phyloP scores from a whole-genome alignment of 2,113 vertebrate species.

The Erpornis zantholeuca region DNA sequence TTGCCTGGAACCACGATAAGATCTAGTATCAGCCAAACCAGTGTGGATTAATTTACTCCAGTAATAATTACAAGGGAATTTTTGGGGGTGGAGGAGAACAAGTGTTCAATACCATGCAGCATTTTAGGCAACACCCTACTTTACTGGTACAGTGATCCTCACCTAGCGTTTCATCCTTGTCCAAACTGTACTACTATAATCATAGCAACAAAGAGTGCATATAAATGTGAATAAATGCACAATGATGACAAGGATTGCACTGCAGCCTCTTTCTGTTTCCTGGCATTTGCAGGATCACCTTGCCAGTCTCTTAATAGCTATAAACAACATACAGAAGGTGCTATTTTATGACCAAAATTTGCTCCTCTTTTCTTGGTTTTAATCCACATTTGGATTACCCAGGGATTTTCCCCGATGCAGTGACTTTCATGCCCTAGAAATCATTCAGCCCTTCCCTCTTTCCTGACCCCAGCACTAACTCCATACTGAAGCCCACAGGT shows the following conservation, averaged over 20 bases:
- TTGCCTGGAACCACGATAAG: constrained; percentile 44
- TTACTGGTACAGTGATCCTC: not conserved
- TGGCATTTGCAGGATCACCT: constrained; percentile 18
- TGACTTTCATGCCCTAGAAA: not conserved
- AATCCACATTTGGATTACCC: constrained; percentile 7
- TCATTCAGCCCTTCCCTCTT: not conserved
- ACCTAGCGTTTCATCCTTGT: not conserved
- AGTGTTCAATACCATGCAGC: not conserved
- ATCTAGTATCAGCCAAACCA: not conserved
- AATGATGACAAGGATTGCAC: not conserved
- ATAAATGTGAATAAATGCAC: not conserved
- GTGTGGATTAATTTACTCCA: not conserved
- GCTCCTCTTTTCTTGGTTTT: not conserved
- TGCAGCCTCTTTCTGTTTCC: not conserved
- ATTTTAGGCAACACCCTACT: not conserved
- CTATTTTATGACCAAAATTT: not conserved
- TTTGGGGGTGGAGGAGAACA: not conserved
- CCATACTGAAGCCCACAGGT: not conserved
- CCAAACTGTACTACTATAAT: not conserved
- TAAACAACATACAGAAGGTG: not conserved
- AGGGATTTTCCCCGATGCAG: not conserved
- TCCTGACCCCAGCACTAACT: not conserved
- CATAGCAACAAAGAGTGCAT: not conserved
- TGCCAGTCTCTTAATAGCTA: not conserved
- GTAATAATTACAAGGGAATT: not conserved